Conservation (phyloP, 2,113 vertebrate species). For the Caracal caracal region DNA sequence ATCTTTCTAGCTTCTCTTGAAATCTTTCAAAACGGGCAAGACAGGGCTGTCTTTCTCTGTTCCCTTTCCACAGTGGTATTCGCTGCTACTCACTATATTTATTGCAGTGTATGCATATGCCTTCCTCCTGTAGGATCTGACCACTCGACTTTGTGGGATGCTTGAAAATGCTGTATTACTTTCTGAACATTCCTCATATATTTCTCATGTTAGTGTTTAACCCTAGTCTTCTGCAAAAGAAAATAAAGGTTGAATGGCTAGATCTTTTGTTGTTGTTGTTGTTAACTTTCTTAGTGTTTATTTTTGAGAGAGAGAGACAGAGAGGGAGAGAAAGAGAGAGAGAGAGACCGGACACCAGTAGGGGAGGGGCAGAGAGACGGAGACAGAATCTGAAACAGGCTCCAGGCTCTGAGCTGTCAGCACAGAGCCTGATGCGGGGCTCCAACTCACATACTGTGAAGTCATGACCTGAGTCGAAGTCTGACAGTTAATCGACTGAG, state of each 20-base stretch:
- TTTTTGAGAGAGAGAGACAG: no score
- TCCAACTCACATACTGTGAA: no score
- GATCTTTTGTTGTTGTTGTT: neutral
- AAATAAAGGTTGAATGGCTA: neutral
- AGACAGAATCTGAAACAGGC: no score
- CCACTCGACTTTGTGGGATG: neutral
- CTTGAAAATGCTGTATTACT: neutral
- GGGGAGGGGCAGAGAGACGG: no score
- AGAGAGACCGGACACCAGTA: no score
- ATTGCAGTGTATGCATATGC: accelerated
- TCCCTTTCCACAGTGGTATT: accelerated
- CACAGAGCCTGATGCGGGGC: no score
- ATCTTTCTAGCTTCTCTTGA: neutral
- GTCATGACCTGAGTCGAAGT: no score
- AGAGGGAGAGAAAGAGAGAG: no score
- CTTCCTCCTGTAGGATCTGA: neutral
- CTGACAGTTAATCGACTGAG: no score
- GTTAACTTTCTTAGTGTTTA: no score
- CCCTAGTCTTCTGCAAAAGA: neutral
- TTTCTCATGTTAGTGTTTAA: neutral
- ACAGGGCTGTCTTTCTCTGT: neutral
- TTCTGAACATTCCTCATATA: neutral
- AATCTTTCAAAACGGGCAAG: neutral
- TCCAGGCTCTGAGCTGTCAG: no score
- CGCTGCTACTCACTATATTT: accelerated